Percentiles rank a stretch among this genome's conserved stretches.
Conservation (phyloP, 2,113 vertebrate genomes). For the Trematomus loennbergii region DNA sequence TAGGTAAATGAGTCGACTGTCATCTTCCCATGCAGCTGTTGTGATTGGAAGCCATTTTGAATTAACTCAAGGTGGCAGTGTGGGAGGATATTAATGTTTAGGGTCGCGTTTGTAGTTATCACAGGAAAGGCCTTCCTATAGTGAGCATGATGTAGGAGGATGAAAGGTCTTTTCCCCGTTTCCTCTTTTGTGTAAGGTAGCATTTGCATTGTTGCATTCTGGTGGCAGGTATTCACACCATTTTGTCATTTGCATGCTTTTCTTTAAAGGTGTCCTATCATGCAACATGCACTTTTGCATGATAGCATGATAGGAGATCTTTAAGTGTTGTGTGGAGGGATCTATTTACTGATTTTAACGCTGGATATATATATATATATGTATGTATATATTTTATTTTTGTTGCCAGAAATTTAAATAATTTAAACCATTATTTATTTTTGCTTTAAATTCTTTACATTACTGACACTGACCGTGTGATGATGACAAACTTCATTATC, state of each 20-base stretch:
- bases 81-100: constrained; percentile 45
- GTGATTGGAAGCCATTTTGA: constrained; percentile 54
- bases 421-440: neutral
- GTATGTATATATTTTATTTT: too few relatives aligned
- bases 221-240: neutral
- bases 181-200: neutral
- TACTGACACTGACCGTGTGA: neutral
- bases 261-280: neutral
- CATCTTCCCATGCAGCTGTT: constrained; percentile 64
- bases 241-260: neutral
- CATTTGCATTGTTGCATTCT: constrained; percentile 14
- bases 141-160: neutral
- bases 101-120: constrained; percentile 2
- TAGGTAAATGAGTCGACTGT: constrained; percentile 74
- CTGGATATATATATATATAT: neutral
- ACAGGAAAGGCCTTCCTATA: neutral
- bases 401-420: neutral
- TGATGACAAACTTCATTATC: too few relatives aligned
- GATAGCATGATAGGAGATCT: too few relatives aligned
- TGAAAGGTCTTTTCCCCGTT: constrained; percentile 1
- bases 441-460: constrained; percentile 19
- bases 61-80: constrained; percentile 35
- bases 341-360: neutral
- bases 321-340: neutral
- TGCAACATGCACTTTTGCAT: too few relatives aligned